Percentiles rank a stretch among this genome's conserved stretches.
phyloP scores from a whole-genome alignment of 2,113 vertebrate genomes.

The Cyprinus carpio region DNA sequence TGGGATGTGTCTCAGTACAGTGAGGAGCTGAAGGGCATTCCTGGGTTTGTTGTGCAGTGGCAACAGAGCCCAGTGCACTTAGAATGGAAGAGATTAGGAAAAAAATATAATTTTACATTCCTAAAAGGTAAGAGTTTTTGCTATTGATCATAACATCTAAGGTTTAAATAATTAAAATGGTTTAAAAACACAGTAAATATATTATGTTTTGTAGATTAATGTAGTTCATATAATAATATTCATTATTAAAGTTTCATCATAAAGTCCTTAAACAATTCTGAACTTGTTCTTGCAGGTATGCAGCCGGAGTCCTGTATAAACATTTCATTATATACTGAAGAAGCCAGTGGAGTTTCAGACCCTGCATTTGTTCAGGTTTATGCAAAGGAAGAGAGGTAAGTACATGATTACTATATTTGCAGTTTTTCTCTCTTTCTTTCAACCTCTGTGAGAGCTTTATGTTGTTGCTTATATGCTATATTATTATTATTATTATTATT shows the following conservation, averaged over 20 bases:
- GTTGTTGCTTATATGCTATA: no score
- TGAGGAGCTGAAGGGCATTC: neutral
- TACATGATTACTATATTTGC: constrained; percentile 15
- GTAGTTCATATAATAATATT: neutral
- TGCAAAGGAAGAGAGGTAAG: constrained; percentile 69
- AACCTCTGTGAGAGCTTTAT: no score
- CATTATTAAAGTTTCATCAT: neutral
- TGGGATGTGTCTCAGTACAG: constrained; percentile 58
- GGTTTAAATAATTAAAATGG: neutral
- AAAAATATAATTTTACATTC: constrained; percentile 51
- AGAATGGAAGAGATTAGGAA: constrained; percentile 65
- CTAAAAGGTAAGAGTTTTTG: constrained; percentile 65
- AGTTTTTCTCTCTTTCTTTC: no score
- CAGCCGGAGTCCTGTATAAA: constrained; percentile 68
- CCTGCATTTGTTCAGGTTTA: constrained; percentile 65
- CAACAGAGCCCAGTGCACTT: constrained; percentile 44
- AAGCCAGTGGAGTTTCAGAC: constrained; percentile 64
- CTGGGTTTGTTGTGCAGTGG: constrained; percentile 69
- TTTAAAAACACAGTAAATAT: neutral
- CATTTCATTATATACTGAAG: constrained; percentile 71
- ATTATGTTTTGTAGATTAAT: neutral
- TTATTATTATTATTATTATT: no score
- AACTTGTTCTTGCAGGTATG: constrained; percentile 60
- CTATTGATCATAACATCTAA: constrained; percentile 7
- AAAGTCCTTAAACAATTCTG: neutral